These are phyloP conservation scores for Crocidura indochinensis DNA, from an alignment of 2,797 vertebrate genomes.

Conservation along the genomic window DNA sequence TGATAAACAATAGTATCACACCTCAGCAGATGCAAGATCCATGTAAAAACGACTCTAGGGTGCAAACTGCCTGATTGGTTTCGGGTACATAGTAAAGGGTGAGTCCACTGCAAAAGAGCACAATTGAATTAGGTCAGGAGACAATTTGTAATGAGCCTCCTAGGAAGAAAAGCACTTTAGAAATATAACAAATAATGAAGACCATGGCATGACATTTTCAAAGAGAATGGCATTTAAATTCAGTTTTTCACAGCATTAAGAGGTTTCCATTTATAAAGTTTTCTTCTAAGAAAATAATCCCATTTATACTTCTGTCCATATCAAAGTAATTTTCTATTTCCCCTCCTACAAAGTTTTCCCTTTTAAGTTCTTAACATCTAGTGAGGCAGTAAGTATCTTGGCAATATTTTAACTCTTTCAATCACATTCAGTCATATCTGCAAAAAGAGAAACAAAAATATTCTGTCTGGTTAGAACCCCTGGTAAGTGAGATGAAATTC, in stretches of 20 bases:
- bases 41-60: conserved; percentile 53
- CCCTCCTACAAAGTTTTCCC: conserved; percentile 73
- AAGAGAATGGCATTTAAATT: conserved; percentile 78
- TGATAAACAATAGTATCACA: conserved; percentile 74
- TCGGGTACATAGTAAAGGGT: conserved; percentile 61
- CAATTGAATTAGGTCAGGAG: conserved; percentile 75
- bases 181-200: conserved; percentile 80
- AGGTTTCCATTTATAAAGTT: conserved; percentile 80
- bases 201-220: conserved; percentile 76
- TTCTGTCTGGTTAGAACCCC: conserved; percentile 2
- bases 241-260: conserved; percentile 74
- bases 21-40: conserved; percentile 64
- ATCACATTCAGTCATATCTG: conserved; percentile 32
- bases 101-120: conserved; percentile 62
- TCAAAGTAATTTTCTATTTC: conserved; percentile 75
- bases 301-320: conserved; percentile 72
- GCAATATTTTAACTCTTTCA: conserved; percentile 73
- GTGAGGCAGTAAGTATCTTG: conserved; percentile 67
- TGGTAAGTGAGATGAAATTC: conserved; percentile 57
- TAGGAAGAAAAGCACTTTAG: conserved; percentile 84
- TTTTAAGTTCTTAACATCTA: conserved; percentile 74
- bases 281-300: conserved; percentile 74
- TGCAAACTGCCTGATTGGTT: conserved; percentile 71
- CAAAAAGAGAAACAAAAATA: conserved; percentile 55
- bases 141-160: conserved; percentile 82